phyloP scores from a whole-genome alignment of 2,113 vertebrate genomes.

The Ramphastos sulfuratus region DNA sequence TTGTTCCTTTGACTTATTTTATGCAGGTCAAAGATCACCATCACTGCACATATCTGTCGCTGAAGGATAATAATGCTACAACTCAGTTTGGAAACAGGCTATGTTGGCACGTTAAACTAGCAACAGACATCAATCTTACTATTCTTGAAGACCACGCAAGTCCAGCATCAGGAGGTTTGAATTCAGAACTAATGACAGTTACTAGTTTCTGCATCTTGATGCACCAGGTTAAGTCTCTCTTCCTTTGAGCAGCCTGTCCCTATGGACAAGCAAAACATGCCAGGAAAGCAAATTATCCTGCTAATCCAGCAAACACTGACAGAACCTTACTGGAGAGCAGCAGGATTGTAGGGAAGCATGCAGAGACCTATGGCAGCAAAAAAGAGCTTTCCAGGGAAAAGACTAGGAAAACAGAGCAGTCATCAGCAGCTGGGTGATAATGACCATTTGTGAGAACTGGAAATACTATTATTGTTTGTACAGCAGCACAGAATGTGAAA shows the following conservation, averaged over 20 bases:
- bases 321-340: conserved; percentile 22
- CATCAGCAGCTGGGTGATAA: neutral
- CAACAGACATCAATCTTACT: conserved; percentile 36
- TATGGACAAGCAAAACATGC: conserved; percentile 36
- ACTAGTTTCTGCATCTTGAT: neutral
- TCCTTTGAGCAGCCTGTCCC: conserved; percentile 17
- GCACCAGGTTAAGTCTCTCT: conserved; percentile 8
- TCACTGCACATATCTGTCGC: conserved; percentile 45
- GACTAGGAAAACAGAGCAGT: neutral
- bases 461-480: neutral
- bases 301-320: conserved; percentile 12
- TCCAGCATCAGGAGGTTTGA: neutral
- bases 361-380: conserved; percentile 12
- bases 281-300: conserved; percentile 47
- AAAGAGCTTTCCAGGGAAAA: conserved; percentile 14
- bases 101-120: conserved; percentile 3
- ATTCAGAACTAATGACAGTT: conserved; percentile 13
- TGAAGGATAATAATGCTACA: conserved; percentile 56
- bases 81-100: conserved; percentile 24
- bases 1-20: conserved; percentile 67
- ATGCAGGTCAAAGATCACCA: conserved; percentile 64
- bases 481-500: neutral
- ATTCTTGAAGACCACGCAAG: neutral
- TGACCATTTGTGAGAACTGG: conserved; percentile 21
- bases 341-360: conserved; percentile 11